These are phyloP conservation scores for Pelecanus crispus DNA, from an alignment of 2,113 vertebrate genomes.

Conservation along the genomic window DNA sequence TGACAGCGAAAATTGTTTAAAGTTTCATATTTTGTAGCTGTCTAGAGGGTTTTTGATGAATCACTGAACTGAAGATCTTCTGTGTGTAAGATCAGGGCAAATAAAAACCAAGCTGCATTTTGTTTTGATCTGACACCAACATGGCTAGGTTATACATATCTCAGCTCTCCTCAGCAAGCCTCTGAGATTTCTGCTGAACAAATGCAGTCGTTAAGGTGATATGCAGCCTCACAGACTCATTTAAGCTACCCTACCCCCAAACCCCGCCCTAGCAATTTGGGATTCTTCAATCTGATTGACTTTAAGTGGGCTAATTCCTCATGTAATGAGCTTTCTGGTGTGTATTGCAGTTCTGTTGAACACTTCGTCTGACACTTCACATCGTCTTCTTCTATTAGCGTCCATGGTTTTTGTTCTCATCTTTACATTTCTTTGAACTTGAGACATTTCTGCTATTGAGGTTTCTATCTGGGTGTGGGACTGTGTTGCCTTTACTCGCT, in stretches of 20 bases:
- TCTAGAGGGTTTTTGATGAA: slow-evolving; percentile 3
- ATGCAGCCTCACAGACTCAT: not conserved
- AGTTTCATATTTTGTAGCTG: not conserved
- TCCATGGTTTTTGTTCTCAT: not conserved
- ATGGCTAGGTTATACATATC: not conserved
- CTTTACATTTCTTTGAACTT: not conserved
- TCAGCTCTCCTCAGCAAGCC: not conserved
- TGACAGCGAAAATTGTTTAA: not conserved
- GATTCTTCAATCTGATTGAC: not conserved
- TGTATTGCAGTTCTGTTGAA: not conserved
- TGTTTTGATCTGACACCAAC: not conserved
- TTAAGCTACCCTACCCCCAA: not conserved
- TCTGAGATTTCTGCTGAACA: not conserved
- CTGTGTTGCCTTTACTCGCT: not conserved
- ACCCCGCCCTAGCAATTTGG: not conserved
- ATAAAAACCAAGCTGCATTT: not conserved
- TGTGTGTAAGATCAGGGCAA: not conserved
- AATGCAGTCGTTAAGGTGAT: not conserved
- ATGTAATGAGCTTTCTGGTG: not conserved
- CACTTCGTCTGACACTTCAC: not conserved
- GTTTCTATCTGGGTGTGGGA: not conserved
- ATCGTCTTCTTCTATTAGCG: not conserved
- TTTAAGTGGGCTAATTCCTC: not conserved
- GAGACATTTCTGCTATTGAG: not conserved
- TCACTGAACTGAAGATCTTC: not conserved